phyloP scores from a whole-genome alignment of 1,140 invertebrate species.

The Apis dorsata region DNA sequence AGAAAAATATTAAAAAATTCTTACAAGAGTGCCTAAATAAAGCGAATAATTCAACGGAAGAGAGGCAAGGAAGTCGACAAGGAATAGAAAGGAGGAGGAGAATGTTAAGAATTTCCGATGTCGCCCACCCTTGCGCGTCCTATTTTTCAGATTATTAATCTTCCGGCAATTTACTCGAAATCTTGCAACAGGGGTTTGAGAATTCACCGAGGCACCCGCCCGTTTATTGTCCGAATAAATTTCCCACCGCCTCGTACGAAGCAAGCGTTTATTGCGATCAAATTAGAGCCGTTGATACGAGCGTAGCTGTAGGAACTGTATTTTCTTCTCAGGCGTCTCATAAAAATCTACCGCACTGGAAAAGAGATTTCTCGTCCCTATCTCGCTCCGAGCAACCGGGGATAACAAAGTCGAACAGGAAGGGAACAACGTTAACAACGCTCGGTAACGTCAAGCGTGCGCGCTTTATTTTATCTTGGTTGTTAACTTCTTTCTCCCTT shows the following conservation, averaged over 20 bases:
- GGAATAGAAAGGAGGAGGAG: not conserved
- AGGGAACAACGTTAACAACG: conserved; percentile 17
- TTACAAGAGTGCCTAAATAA: not conserved
- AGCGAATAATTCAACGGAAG: not conserved
- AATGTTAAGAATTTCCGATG: conserved; percentile 1
- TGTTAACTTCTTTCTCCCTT: not conserved
- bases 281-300: conserved; percentile 33
- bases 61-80: not conserved
- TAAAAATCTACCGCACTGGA: conserved; percentile 20
- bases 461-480: conserved; percentile 19
- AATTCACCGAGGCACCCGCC: not conserved
- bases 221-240: conserved; percentile 19
- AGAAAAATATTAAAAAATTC: not conserved
- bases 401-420: conserved; percentile 21
- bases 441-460: conserved; percentile 4
- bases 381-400: not conserved
- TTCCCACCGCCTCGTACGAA: not conserved
- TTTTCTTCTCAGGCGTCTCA: conserved; percentile 16
- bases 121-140: not conserved
- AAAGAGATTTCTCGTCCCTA: conserved; percentile 17
- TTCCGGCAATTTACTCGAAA: not conserved
- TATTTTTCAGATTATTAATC: conserved; percentile 31
- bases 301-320: not conserved
- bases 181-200: not conserved
- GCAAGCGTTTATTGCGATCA: conserved; percentile 25